A percentile compares a stretch with the other conserved stretches of the same genome.
phyloP scores from a whole-genome alignment of 2,888 invertebrate species.

The Halictus ligatus region DNA sequence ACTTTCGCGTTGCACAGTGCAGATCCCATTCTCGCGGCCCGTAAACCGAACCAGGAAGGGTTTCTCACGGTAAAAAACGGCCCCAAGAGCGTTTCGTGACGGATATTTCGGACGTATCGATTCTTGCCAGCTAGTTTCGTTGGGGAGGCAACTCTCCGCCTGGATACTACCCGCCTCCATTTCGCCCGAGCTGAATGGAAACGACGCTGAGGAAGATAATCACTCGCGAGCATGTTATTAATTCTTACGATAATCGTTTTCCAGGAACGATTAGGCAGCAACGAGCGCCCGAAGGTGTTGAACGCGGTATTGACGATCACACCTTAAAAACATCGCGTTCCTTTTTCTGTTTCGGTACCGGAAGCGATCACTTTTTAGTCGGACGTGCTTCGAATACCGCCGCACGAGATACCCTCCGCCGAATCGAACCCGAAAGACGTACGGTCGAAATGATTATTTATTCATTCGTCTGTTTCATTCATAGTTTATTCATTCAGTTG shows the following conservation, averaged over 20 bases:
- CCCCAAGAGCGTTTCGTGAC: not conserved
- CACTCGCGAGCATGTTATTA: constrained; percentile 50
- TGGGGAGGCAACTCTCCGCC: not conserved
- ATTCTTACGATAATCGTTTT: constrained; percentile 52
- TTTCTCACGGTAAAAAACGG: constrained; percentile 65
- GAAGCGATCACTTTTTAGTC: not conserved
- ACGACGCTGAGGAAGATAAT: constrained; percentile 40
- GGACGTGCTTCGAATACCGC: not conserved
- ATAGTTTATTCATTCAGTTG: not conserved
- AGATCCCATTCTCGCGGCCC: not conserved
- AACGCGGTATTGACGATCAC: constrained; percentile 29
- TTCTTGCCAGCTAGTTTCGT: constrained; percentile 32
- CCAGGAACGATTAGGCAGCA: constrained; percentile 51
- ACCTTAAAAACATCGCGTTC: constrained; percentile 14
- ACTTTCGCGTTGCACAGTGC: not conserved
- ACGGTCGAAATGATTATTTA: no score
- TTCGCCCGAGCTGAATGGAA: constrained; percentile 21
- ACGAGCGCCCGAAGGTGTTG: constrained; percentile 37
- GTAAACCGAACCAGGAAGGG: constrained; percentile 40
- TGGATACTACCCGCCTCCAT: constrained; percentile 18
- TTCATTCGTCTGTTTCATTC: not conserved
- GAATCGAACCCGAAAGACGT: not conserved
- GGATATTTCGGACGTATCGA: constrained; percentile 42
- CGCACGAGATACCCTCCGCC: not conserved
- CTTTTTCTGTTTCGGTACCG: not conserved